phyloP scores from a whole-genome alignment of 2,888 invertebrate species.

The Kryphioiulus occultus region DNA sequence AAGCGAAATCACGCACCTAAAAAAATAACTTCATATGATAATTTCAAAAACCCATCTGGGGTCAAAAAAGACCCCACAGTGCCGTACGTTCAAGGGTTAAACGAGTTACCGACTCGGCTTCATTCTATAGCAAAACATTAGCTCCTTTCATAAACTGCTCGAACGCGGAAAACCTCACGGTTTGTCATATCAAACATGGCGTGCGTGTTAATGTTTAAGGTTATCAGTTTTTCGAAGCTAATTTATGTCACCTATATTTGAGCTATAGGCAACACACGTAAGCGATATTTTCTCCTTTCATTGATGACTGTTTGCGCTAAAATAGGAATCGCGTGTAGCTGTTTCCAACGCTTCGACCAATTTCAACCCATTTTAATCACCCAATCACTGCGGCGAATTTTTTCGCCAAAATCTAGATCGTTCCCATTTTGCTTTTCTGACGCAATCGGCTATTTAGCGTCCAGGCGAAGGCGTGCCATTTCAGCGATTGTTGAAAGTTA shows the following conservation, averaged over 20 bases:
- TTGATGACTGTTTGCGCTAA: background rate
- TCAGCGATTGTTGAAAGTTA: background rate
- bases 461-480: background rate
- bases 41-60: no score
- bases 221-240: background rate
- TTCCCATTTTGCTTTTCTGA: background rate
- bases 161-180: background rate
- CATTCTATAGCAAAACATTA: background rate
- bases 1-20: no score
- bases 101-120: background rate
- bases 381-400: background rate
- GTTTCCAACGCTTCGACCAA: background rate
- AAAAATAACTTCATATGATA: no score
- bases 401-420: background rate
- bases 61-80: no score
- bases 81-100: no score
- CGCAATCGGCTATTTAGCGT: background rate
- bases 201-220: background rate
- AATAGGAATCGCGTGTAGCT: background rate
- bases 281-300: background rate
- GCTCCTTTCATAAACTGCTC: background rate
- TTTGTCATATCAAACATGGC: background rate
- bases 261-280: background rate
- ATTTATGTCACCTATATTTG: slow-evolving; percentile 22
- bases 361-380: background rate